A percentile compares a stretch with the other conserved stretches of the same genome.
These are phyloP conservation scores for Brachionus koreanus DNA, from an alignment of 1,140 invertebrate genomes.

Conservation along the genomic window DNA sequence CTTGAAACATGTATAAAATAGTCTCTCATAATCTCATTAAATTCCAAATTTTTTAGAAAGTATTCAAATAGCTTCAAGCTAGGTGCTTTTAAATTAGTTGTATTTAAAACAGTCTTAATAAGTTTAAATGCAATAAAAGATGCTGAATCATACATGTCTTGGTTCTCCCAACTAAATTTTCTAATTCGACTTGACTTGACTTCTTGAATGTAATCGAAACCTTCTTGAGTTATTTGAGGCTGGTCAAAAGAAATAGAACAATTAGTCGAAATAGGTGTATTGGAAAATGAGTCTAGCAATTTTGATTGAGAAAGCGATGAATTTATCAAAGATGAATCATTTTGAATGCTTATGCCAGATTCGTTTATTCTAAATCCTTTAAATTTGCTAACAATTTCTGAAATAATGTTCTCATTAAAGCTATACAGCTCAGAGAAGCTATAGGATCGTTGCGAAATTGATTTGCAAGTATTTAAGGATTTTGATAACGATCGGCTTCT, in stretches of 20 bases:
- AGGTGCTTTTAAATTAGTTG: neutral
- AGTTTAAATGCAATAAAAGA: neutral
- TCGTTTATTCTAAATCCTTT: neutral
- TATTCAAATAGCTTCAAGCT: neutral
- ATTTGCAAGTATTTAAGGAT: neutral
- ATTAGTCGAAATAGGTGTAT: neutral
- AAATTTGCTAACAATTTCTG: neutral
- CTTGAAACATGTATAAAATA: neutral
- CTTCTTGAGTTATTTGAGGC: neutral
- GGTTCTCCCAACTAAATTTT: conserved; percentile 23
- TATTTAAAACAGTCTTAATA: neutral
- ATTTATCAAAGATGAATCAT: neutral
- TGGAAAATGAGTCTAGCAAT: neutral
- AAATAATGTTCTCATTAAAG: neutral
- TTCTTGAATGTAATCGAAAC: neutral
- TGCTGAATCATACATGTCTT: neutral
- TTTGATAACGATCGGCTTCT: neutral
- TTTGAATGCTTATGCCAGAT: neutral
- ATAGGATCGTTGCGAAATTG: neutral
- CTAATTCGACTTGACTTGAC: neutral
- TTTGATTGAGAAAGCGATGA: neutral
- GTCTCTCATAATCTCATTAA: neutral
- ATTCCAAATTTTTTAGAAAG: conserved; percentile 8
- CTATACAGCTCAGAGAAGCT: neutral
- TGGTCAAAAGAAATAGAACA: neutral